These are phyloP conservation scores for Brienomyrus longianalis DNA, from an alignment of 2,113 vertebrate genomes.

Conservation along the genomic window DNA sequence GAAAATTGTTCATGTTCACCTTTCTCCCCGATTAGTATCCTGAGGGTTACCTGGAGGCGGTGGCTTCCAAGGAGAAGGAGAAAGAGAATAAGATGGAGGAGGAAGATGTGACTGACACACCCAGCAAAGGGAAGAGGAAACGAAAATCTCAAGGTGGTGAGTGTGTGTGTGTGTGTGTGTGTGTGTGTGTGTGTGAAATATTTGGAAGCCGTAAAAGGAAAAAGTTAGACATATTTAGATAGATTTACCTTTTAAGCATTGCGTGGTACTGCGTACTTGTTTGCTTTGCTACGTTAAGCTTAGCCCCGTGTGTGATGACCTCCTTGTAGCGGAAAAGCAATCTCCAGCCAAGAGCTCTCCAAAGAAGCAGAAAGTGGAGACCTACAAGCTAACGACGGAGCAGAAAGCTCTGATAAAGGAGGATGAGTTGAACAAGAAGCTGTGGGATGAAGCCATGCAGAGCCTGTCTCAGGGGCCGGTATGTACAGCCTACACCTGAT, in stretches of 20 bases:
- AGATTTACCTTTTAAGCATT: neutral
- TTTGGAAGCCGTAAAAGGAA: neutral
- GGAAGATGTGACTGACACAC: constrained; percentile 45
- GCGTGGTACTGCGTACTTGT: neutral
- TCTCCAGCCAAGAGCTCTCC: constrained; percentile 54
- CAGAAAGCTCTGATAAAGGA: constrained; percentile 78
- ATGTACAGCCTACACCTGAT: neutral
- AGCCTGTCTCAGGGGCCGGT: constrained; percentile 83
- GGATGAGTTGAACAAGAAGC: constrained; percentile 78
- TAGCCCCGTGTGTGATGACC: neutral
- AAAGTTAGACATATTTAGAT: neutral
- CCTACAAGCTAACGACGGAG: constrained; percentile 75
- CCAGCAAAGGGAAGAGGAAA: constrained; percentile 77
- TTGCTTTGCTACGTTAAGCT: neutral
- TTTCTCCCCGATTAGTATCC: constrained; percentile 68
- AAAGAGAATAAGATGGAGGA: constrained; percentile 70
- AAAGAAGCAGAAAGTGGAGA: constrained; percentile 83
- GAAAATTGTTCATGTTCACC: neutral
- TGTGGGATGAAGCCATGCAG: constrained; percentile 83
- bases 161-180: constrained; percentile 19
- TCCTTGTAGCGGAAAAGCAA: constrained; percentile 35
- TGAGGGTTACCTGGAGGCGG: constrained; percentile 83
- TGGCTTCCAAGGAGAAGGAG: constrained; percentile 77
- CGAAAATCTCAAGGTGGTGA: constrained; percentile 68
- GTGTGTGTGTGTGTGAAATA: constrained; percentile 34